phyloP scores from a whole-genome alignment of 2,888 invertebrate species.

The Tanytarsus gracilentus region DNA sequence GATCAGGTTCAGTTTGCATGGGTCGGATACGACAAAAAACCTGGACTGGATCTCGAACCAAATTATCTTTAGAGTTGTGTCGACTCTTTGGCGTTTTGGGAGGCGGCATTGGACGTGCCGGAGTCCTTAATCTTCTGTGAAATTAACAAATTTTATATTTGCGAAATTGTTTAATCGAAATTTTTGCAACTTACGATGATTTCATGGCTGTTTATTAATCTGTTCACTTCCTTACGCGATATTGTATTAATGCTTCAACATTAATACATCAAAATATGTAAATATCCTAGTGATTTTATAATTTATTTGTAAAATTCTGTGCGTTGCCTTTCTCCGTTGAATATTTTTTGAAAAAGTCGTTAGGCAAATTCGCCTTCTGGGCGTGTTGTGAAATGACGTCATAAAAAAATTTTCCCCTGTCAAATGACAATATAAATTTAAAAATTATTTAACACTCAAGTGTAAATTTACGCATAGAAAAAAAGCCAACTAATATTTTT shows the following conservation, averaged over 20 bases:
- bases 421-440: too few species aligned
- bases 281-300: too few species aligned
- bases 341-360: too few species aligned
- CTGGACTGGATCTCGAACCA: constrained; percentile 62
- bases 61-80: constrained; percentile 14
- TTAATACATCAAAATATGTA: too few species aligned
- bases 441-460: background rate
- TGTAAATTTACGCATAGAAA: background rate
- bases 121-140: constrained; percentile 8
- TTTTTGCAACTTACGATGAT: constrained; percentile 14
- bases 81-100: constrained; percentile 28
- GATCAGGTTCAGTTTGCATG: constrained; percentile 56
- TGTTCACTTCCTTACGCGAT: background rate
- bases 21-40: constrained; percentile 84
- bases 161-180: background rate
- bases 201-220: background rate
- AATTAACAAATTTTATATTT: background rate
- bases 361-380: too few species aligned
- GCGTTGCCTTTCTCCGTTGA: too few species aligned
- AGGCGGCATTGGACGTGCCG: constrained; percentile 17
- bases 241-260: too few species aligned
- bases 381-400: too few species aligned
- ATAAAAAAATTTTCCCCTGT: too few species aligned
- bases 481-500: background rate
- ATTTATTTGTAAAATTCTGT: too few species aligned